phyloP scores from a whole-genome alignment of 2,888 invertebrate genomes.

The Luperina testacea region DNA sequence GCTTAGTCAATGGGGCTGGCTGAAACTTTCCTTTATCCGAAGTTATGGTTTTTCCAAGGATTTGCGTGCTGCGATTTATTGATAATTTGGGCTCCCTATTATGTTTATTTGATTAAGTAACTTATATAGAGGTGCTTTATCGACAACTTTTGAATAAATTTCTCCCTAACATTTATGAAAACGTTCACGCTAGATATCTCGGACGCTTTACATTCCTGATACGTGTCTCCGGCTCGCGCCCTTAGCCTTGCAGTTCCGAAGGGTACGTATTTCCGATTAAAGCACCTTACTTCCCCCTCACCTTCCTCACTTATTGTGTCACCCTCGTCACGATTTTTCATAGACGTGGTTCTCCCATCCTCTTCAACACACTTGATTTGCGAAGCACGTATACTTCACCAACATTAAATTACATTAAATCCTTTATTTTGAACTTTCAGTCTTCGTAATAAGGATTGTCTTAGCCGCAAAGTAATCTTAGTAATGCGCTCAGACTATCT shows the following conservation, averaged over 20 bases:
- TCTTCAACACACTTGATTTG: constrained; percentile 89
- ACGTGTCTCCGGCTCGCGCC: constrained; percentile 63
- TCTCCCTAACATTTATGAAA: constrained; percentile 8
- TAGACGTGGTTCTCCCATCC: constrained; percentile 85
- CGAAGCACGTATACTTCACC: constrained; percentile 83
- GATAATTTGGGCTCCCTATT: constrained; percentile 1
- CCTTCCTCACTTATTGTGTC: constrained; percentile 83
- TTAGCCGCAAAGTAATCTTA: constrained; percentile 64
- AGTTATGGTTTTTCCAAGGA: background rate
- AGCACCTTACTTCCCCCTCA: constrained; percentile 82
- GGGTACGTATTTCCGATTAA: constrained; percentile 85
- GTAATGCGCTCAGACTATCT: constrained; percentile 78
- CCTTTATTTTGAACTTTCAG: constrained; percentile 76
- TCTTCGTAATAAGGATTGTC: constrained; percentile 68
- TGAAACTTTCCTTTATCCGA: constrained; percentile 14
- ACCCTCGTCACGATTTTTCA: constrained; percentile 89
- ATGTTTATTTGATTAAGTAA: background rate
- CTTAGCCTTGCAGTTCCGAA: constrained; percentile 65
- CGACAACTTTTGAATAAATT: background rate
- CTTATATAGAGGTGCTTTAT: background rate
- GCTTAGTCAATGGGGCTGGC: constrained; percentile 2
- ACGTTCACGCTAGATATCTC: constrained; percentile 1
- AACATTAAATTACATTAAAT: constrained; percentile 64
- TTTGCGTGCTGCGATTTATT: background rate
- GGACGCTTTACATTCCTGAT: constrained; percentile 29